Percentiles rank a stretch among this genome's conserved stretches.
Conservation (phyloP, 2,888 invertebrate genomes). For the Encarsia formosa region DNA sequence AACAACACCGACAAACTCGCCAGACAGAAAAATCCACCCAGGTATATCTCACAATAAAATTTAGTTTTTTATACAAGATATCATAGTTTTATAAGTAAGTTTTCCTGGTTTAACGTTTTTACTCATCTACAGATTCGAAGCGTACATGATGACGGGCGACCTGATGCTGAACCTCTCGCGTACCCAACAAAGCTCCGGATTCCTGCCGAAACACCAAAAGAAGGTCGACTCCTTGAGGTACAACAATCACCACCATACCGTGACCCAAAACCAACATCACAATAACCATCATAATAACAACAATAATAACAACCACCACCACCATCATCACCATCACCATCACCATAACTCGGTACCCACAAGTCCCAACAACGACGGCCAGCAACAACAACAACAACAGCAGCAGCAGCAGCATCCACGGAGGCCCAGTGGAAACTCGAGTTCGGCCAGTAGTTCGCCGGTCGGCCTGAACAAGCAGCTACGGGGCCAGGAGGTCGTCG, state of each 20-base stretch:
- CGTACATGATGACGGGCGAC: conserved; percentile 97
- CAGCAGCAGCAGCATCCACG: conserved; percentile 43
- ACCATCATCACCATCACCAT: conserved; percentile 54
- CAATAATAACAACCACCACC: conserved; percentile 56
- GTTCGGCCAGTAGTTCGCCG: conserved; percentile 56
- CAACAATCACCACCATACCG: conserved; percentile 58
- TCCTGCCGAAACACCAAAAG: conserved; percentile 60
- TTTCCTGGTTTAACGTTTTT: no score
- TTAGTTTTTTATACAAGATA: no score
- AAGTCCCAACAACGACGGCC: conserved; percentile 57
- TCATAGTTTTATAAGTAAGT: no score
- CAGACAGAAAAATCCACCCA: conserved; percentile 49
- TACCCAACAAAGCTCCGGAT: conserved; percentile 65
- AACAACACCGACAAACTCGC: conserved; percentile 50
- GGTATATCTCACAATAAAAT: conserved; percentile 35
- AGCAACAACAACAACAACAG: conserved; percentile 56
- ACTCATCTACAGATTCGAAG: conserved; percentile 83
- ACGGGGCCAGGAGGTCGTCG: conserved; percentile 3
- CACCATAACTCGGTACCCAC: conserved; percentile 66
- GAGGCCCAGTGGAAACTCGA: conserved; percentile 56
- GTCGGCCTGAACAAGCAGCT: conserved; percentile 53
- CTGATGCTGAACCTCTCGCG: conserved; percentile 88
- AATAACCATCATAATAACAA: conserved; percentile 55
- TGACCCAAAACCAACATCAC: conserved; percentile 49
- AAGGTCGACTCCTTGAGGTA: conserved; percentile 57